Percentiles rank a stretch among this genome's conserved stretches.
These are phyloP conservation scores for Alcis repandata DNA, from an alignment of 2,888 invertebrate species.

Conservation along the genomic window DNA sequence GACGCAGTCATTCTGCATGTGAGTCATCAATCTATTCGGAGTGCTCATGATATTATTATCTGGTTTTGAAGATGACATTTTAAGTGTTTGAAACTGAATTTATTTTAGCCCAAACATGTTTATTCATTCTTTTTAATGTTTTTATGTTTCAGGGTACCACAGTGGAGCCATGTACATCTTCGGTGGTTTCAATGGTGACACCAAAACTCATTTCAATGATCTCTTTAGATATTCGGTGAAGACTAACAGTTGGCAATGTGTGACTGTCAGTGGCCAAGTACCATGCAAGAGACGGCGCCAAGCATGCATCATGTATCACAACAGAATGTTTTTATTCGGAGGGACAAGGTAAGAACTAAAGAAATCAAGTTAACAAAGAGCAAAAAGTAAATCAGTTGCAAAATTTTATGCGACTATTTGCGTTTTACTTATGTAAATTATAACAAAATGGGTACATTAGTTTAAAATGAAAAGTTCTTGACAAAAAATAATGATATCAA, in stretches of 20 bases:
- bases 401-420: too few relatives aligned
- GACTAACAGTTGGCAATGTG: slow-evolving; percentile 87
- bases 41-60: too few relatives aligned
- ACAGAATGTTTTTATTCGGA: slow-evolving; percentile 94
- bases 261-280: slow-evolving; percentile 86
- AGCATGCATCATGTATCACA: slow-evolving; percentile 91
- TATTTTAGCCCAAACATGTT: too few relatives aligned
- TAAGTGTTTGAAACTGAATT: not conserved
- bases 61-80: too few relatives aligned
- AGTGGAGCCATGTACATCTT: slow-evolving; percentile 93
- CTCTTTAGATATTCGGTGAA: slow-evolving; percentile 90
- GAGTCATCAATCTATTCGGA: slow-evolving; percentile 67
- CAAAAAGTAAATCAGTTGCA: too few relatives aligned
- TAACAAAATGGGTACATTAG: too few relatives aligned
- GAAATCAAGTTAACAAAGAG: too few relatives aligned
- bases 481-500: too few relatives aligned
- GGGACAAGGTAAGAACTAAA: slow-evolving; percentile 91
- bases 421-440: too few relatives aligned
- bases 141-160: slow-evolving; percentile 89
- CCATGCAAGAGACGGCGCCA: slow-evolving; percentile 91
- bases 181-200: slow-evolving; percentile 94
- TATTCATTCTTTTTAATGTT: not conserved
- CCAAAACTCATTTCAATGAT: slow-evolving; percentile 93
- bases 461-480: too few relatives aligned
- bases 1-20: slow-evolving; percentile 97